Conservation (phyloP, 2,797 vertebrate species). For the Lophius americanus region DNA sequence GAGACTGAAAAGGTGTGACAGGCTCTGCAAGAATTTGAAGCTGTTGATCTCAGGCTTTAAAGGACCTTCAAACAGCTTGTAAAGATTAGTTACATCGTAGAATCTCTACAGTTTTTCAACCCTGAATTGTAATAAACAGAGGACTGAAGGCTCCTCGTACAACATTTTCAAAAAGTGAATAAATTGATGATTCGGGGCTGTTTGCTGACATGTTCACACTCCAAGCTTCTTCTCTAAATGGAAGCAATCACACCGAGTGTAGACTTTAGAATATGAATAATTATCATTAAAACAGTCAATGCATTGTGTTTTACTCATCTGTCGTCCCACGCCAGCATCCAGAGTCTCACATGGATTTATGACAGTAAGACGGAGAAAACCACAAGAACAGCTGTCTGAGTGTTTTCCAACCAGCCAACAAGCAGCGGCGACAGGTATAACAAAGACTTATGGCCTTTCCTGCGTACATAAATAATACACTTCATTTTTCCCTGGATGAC, state of each 20-base stretch:
- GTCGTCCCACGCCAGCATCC: background rate
- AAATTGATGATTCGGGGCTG: background rate
- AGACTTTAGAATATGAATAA: conserved; percentile 5
- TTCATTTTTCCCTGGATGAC: conserved; percentile 41
- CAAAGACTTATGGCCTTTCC: conserved; percentile 55
- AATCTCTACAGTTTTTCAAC: background rate
- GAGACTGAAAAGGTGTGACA: conserved; percentile 8
- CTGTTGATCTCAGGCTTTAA: conserved; percentile 19
- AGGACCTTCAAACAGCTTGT: conserved; percentile 19
- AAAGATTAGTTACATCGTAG: too few species aligned
- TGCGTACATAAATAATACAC: conserved; percentile 36
- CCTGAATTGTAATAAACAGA: background rate
- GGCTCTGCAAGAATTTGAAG: conserved; percentile 13
- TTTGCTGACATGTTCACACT: conserved; percentile 4
- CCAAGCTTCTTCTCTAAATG: conserved; percentile 38
- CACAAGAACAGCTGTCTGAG: conserved; percentile 20
- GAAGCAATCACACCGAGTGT: conserved; percentile 16
- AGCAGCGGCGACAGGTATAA: conserved; percentile 45
- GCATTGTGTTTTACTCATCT: conserved; percentile 10
- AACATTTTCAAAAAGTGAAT: background rate
- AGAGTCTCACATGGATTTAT: conserved; percentile 1
- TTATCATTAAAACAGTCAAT: conserved; percentile 35
- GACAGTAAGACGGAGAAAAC: conserved; percentile 1
- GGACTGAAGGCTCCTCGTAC: background rate
- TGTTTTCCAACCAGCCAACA: conserved; percentile 6